A percentile compares a stretch with the other conserved stretches of the same genome.
phyloP scores from a whole-genome alignment of 2,113 vertebrate species.

The Orientallactaga bullata region DNA sequence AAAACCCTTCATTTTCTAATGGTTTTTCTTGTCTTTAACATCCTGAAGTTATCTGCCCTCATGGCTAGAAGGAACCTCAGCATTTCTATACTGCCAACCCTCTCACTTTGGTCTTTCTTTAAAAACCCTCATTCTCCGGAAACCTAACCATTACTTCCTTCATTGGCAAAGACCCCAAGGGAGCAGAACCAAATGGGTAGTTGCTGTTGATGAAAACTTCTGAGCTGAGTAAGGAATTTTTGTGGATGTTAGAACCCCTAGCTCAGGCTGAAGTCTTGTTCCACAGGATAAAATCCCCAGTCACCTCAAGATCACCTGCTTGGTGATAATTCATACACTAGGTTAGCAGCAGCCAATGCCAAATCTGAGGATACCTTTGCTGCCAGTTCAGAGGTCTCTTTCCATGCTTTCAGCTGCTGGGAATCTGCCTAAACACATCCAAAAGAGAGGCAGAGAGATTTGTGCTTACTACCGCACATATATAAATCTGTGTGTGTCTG shows the following conservation, averaged over 20 bases:
- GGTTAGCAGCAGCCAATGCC: neutral
- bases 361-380: neutral
- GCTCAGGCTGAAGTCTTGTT: conserved; percentile 75
- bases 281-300: conserved; percentile 64
- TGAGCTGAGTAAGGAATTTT: conserved; percentile 74
- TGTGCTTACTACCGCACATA: neutral
- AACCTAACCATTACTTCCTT: conserved; percentile 33
- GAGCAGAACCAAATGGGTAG: conserved; percentile 73
- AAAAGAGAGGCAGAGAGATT: conserved; percentile 36
- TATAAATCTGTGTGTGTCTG: neutral
- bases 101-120: conserved; percentile 67
- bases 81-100: conserved; percentile 55
- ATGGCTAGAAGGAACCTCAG: conserved; percentile 30
- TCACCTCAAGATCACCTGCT: conserved; percentile 56
- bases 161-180: conserved; percentile 9
- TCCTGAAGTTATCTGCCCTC: conserved; percentile 3
- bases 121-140: conserved; percentile 45
- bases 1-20: neutral
- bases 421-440: conserved; percentile 12
- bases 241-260: conserved; percentile 63
- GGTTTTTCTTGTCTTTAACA: neutral
- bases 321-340: neutral
- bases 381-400: neutral
- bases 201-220: conserved; percentile 68
- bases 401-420: neutral